Evolutionary conservation across 2,797 vertebrate species (phyloP).

Genomic region (Schizopygopsis pylzovi): DNA sequence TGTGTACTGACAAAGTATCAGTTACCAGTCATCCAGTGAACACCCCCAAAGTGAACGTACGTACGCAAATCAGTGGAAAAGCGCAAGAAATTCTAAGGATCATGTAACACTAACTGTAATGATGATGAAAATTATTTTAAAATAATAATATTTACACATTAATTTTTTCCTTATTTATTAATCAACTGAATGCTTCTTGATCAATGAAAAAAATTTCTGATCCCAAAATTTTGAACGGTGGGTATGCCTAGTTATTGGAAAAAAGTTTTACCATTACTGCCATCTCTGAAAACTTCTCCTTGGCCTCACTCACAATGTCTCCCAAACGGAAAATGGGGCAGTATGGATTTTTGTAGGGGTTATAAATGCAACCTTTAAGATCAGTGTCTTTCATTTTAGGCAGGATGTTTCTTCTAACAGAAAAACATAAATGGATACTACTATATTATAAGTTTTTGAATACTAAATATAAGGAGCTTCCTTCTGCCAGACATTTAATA

Average conservation of each 20-base stretch:
- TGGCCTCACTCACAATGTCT: constrained; percentile 80
- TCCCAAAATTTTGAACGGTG: not conserved
- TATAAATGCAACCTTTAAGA: constrained; percentile 83
- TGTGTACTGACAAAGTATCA: no score
- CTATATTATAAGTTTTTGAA: not conserved
- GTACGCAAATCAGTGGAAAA: no score
- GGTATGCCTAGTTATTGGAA: not conserved
- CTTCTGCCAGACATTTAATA: not conserved
- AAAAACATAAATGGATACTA: not conserved
- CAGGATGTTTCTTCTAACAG: constrained; percentile 85
- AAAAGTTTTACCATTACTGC: constrained; percentile 83
- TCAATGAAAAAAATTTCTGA: no score
- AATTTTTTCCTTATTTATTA: no score
- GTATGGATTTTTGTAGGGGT: constrained; percentile 78
- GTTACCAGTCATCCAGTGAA: no score
- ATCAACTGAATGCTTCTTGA: no score
- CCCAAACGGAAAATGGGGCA: constrained; percentile 91
- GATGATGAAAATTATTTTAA: no score
- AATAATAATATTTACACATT: no score
- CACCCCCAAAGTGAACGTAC: no score
- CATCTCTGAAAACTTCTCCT: constrained; percentile 86
- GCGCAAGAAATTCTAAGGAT: no score
- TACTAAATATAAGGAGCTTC: not conserved
- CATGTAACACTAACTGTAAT: no score
- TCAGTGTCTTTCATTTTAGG: constrained; percentile 79